Percentiles rank a stretch among this genome's conserved stretches.
Conservation (phyloP, 92 coral and sea anemone genomes). For the Paragorgia papillata region DNA sequence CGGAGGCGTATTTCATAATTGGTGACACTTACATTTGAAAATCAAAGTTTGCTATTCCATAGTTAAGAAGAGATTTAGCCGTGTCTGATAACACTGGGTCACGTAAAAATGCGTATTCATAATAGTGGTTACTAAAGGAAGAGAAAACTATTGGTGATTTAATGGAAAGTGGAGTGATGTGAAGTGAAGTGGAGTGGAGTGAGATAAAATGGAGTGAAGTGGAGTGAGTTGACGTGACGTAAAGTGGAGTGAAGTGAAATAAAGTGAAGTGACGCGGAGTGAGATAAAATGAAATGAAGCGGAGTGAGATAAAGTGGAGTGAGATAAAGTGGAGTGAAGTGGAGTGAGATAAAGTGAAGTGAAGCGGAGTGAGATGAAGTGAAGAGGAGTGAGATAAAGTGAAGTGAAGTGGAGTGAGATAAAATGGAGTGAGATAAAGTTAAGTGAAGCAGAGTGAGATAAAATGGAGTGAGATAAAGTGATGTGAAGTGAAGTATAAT, state of each 20-base stretch:
- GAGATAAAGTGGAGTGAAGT: too few species aligned
- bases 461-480: background rate
- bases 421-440: background rate
- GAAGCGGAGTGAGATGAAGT: background rate
- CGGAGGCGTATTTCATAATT: background rate
- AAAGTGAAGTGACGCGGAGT: too few species aligned
- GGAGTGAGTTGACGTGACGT: too few species aligned
- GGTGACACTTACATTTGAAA: slow-evolving; percentile 81
- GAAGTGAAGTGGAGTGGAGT: too few species aligned
- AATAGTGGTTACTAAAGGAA: slow-evolving; percentile 72
- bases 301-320: too few species aligned
- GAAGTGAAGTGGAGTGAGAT: background rate
- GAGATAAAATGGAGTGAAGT: too few species aligned
- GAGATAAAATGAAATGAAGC: too few species aligned
- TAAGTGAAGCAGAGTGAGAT: background rate
- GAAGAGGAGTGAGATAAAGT: background rate
- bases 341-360: too few species aligned
- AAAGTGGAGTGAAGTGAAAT: too few species aligned
- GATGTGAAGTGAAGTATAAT: too few species aligned
- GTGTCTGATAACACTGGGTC: slow-evolving; percentile 69
- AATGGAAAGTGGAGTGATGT: background rate
- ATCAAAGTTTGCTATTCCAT: slow-evolving; percentile 86
- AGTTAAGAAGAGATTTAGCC: slow-evolving; percentile 65
- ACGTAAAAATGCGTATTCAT: slow-evolving; percentile 82
- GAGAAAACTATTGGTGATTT: background rate